Base-by-base conservation (phyloP, 2,113 vertebrate species). In the Hippocampus zosterae region DNA sequence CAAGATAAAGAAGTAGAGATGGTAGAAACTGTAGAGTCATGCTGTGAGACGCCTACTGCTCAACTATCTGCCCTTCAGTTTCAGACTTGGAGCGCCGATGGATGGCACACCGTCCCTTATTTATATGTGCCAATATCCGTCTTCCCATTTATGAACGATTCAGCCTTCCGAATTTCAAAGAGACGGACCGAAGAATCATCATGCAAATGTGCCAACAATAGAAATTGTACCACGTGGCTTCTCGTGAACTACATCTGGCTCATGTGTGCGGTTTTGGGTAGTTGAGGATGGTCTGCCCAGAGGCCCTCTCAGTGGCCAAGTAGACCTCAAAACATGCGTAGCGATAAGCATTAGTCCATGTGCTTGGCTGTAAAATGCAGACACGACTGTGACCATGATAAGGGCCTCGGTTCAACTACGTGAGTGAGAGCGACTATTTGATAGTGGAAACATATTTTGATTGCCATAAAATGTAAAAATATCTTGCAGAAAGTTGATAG, bases 221-320 rank as follows among this genome's bases (percentile, higher is more conserved):
- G 25, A 66, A 81, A 78, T 69, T 61, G 68, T 48, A 77, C 69
- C 65, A 72, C 72, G 64, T 65, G 27, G 69, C 78, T 27, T 79
- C 80, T 81, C 68, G 60, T 50, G 77, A 81, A 70, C 53, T 65
- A 57, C 78, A 86, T 88, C 81, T 89, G 82, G 74, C 67, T 76
- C 41, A 41, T 83, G 41, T 70, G 65, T 82, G 73, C 25, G 60
- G 25, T 72, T 68, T 68, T 60, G 65, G 63, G 71, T 67, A 75
- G 70, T 37, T 70, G 56, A 66, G 63, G 68, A 70, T 57, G 76
- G 64, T 81, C 71, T 70, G 67, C 69, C 79, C 72, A 57, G 57
- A 57, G 77, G 67, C 74, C 2, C 15, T 29, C 50, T 67, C 44
- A 56, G 55, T 72, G 72, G 69, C 77, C 85, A 83, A 76, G 61